Conservation (phyloP, 2,113 vertebrate species). For the Scolopax mira region DNA sequence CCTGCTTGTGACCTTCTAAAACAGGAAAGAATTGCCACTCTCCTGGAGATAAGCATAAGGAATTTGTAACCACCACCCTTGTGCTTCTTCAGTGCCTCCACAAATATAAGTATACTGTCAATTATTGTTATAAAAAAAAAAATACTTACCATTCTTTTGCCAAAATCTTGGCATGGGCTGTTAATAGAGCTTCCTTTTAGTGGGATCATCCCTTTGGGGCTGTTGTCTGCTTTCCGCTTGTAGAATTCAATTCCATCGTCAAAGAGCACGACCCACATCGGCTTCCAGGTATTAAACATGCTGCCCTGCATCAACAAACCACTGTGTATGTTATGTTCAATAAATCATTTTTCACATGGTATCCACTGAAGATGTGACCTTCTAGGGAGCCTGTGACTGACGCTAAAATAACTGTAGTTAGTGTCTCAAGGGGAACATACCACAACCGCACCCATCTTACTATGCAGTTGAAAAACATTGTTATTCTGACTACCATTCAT, state of each 20-base stretch:
- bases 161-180: constrained; percentile 90
- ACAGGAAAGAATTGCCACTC: fast-evolving
- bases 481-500: neutral
- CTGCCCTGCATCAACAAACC: constrained; percentile 78
- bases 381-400: neutral
- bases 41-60: neutral
- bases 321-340: neutral
- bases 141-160: constrained; percentile 85
- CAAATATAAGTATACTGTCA: neutral
- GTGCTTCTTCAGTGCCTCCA: neutral
- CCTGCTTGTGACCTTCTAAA: neutral
- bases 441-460: neutral
- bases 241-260: constrained; percentile 94
- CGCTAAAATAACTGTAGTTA: neutral
- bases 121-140: neutral
- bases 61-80: neutral
- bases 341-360: neutral
- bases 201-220: constrained; percentile 95
- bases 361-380: neutral
- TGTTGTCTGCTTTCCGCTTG: constrained; percentile 89
- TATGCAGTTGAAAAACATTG: neutral
- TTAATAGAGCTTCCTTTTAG: constrained; percentile 84
- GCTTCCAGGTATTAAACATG: constrained; percentile 92
- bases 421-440: neutral
- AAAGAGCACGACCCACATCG: constrained; percentile 90